Conservation (phyloP, 1,140 invertebrate genomes). For the Ips nitidus region DNA sequence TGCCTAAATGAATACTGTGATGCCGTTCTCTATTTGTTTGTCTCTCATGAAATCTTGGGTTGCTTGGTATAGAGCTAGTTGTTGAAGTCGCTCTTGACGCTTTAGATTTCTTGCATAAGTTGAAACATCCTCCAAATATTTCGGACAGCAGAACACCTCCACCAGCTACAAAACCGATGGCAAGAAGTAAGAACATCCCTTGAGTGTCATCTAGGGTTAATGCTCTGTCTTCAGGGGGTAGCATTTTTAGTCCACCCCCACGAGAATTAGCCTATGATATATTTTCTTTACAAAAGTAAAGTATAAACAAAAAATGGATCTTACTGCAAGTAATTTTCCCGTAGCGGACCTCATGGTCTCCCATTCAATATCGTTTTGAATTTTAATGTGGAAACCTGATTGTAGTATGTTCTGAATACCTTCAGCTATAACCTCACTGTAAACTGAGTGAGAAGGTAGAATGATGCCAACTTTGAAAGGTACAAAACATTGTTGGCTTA, state of each 20-base stretch:
- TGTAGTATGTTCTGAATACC: constrained; percentile 63
- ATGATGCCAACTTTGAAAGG: constrained; percentile 65
- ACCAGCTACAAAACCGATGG: constrained; percentile 64
- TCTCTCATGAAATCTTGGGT: constrained; percentile 42
- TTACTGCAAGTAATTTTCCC: constrained; percentile 62
- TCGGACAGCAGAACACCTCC: constrained; percentile 59
- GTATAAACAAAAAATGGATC: neutral
- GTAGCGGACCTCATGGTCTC: constrained; percentile 61
- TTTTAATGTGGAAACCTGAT: constrained; percentile 65
- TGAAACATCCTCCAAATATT: constrained; percentile 65
- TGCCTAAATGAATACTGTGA: neutral
- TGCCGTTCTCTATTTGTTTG: constrained; percentile 12
- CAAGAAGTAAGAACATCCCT: constrained; percentile 75
- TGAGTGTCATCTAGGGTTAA: constrained; percentile 73
- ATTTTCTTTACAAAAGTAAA: neutral
- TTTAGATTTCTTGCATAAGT: constrained; percentile 53
- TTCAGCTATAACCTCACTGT: constrained; percentile 59
- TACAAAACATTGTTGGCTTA: constrained; percentile 70
- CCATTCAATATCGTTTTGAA: constrained; percentile 68
- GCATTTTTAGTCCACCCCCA: constrained; percentile 38
- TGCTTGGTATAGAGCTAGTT: constrained; percentile 37
- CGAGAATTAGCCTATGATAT: constrained; percentile 42
- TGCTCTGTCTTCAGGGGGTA: constrained; percentile 64
- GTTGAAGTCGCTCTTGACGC: constrained; percentile 12
- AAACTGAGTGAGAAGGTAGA: constrained; percentile 63